Conservation (phyloP, 2,113 vertebrate species). For the Atrichornis clamosus region DNA sequence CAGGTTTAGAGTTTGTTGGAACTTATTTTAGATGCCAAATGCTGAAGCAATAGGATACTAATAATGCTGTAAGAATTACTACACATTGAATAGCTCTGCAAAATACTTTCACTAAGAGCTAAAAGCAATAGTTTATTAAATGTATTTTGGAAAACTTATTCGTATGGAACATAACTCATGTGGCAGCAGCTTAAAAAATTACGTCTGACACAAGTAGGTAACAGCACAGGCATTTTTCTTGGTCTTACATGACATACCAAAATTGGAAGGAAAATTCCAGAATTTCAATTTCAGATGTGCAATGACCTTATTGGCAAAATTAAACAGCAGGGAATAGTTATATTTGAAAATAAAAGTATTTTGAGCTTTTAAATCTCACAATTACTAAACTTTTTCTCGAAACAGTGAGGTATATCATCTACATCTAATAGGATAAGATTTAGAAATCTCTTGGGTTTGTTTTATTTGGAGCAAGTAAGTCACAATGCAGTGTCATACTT, state of each 20-base stretch:
- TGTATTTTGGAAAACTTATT: not conserved
- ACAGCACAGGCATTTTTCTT: not conserved
- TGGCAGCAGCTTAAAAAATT: not conserved
- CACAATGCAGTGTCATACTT: not conserved
- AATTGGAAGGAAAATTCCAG: not conserved
- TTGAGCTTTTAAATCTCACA: not conserved
- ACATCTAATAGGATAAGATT: not conserved
- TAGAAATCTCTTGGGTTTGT: not conserved
- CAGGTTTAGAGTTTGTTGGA: not conserved
- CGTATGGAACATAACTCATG: not conserved
- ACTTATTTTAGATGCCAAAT: not conserved
- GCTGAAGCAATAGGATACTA: not conserved
- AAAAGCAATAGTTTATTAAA: not conserved
- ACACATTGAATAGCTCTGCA: not conserved
- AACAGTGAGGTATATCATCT: not conserved
- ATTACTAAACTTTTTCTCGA: not conserved
- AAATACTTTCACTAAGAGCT: not conserved
- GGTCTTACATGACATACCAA: not conserved
- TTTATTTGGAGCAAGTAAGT: not conserved
- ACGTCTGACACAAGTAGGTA: not conserved
- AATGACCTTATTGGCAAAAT: not conserved
- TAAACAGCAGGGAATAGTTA: not conserved
- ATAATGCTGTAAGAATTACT: not conserved
- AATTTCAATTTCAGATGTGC: not conserved
- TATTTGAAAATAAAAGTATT: not conserved